Base-by-base conservation (phyloP, 1,140 invertebrate genomes). In the Lethocerus indicus region DNA sequence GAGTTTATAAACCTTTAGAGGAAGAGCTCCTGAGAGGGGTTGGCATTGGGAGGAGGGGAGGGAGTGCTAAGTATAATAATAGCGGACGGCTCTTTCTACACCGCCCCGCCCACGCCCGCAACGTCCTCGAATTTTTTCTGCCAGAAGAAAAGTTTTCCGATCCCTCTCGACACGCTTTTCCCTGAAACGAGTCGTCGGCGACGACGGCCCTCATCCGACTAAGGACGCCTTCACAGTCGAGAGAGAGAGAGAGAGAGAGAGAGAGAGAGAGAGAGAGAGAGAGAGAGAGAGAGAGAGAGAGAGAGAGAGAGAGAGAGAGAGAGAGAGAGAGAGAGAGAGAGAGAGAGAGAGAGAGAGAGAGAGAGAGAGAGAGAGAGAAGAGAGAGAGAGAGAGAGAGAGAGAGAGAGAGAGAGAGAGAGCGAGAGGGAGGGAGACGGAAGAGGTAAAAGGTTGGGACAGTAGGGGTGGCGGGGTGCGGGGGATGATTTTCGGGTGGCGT, bases 221-320 rank as follows among this genome's bases (percentile, higher is more conserved):
- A 32, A n/a, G 7, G 7, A 32, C n/a, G 29, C 9, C 9, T 9
- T 9, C 9, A 32, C 29, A 32, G 16, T 6, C 6, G 23, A 43
- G 41, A n/a, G 47, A 49, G 25, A 28, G 24, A 47, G 44, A 21
- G 43, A 26, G 29, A n/a, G 52, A 52, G 23, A 56, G 51, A 37
- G 56, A 58, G 45, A 52, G 55, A 48, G 51, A 57, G 56, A 55
- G 47, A 49, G 35, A 40, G 47, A 49, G 47, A 40, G 35, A 49
- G 47, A 49, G 47, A 49, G 47, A 49, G 36, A 57, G 52, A 50
- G 49, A 55, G 18, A 49, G 50, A 25, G 54, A 58, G 51, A 55
- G 49, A 28, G 52, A 51, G 27, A 47, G 54, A 26, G 54, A 57
- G 42, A 44, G 42, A 44, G 42, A 44, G 42, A 44, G 42, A 44